Conservation (phyloP, 2,113 vertebrate species). For the Oreochromis tanganicae region DNA sequence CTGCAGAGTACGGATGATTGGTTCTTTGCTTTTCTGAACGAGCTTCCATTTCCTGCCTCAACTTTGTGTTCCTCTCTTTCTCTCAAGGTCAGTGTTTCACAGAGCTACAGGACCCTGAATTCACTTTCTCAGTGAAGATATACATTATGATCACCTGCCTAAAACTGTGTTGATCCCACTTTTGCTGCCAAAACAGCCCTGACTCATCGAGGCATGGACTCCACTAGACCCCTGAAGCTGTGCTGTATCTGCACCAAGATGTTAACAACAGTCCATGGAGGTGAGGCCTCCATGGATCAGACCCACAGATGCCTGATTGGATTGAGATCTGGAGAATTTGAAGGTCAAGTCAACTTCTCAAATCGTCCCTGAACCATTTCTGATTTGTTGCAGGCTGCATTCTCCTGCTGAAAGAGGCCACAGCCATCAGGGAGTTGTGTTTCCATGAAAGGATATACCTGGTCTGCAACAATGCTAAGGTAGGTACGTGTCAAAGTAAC, state of each 20-base stretch:
- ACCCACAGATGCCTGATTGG: fast-evolving
- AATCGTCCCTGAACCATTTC: neutral
- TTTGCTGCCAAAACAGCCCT: neutral
- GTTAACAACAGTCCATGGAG: neutral
- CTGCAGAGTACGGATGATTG: neutral
- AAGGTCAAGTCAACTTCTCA: neutral
- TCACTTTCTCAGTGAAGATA: neutral
- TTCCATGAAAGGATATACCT: neutral
- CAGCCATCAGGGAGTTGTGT: neutral
- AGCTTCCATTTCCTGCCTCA: neutral
- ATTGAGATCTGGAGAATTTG: neutral
- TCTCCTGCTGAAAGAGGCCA: neutral
- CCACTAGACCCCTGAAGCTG: neutral
- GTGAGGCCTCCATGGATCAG: neutral
- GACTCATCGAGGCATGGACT: neutral
- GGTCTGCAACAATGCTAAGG: neutral
- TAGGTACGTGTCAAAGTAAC: neutral
- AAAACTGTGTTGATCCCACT: neutral
- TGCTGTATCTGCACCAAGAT: neutral
- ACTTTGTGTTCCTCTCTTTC: neutral
- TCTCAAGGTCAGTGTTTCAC: neutral
- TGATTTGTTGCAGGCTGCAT: neutral
- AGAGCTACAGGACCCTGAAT: neutral
- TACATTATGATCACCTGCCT: neutral
- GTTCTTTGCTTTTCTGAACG: neutral